phyloP scores from a whole-genome alignment of 2,113 vertebrate genomes.

The Gracilinanus agilis region DNA sequence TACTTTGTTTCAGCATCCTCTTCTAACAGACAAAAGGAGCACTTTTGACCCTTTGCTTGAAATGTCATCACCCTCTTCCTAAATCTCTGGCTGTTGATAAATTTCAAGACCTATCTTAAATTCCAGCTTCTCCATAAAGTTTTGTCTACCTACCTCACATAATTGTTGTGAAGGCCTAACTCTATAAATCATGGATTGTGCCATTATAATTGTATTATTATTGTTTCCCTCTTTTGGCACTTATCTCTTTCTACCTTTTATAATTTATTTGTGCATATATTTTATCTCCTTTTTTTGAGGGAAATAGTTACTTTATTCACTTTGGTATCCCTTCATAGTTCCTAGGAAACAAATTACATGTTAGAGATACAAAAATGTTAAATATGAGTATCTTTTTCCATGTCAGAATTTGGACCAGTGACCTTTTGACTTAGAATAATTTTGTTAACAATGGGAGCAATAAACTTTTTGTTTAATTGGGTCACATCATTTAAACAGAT shows the following conservation, averaged over 20 bases:
- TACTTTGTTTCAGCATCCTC: not conserved
- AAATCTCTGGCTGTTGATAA: not conserved
- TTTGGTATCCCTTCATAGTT: not conserved
- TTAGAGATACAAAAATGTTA: too few relatives aligned
- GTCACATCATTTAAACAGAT: not conserved
- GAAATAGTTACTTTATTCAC: not conserved
- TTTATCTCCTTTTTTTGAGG: not conserved
- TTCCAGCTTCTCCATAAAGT: not conserved
- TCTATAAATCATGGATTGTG: not conserved
- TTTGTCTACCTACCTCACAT: not conserved
- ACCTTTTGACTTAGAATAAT: not conserved
- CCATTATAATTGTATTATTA: not conserved
- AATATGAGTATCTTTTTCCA: not conserved
- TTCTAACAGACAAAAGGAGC: not conserved
- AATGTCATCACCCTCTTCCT: not conserved
- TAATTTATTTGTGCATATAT: not conserved
- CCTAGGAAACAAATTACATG: not conserved
- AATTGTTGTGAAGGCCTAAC: not conserved
- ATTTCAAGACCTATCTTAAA: not conserved
- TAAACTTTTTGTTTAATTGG: not conserved
- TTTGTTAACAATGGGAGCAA: not conserved
- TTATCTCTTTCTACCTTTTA: not conserved
- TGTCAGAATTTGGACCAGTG: not conserved
- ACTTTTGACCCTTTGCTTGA: not conserved
- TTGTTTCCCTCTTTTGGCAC: not conserved